Percentiles rank a stretch among this genome's conserved stretches.
These are phyloP conservation scores for Nannoperca australis DNA, from an alignment of 2,797 vertebrate genomes.

Conservation along the genomic window DNA sequence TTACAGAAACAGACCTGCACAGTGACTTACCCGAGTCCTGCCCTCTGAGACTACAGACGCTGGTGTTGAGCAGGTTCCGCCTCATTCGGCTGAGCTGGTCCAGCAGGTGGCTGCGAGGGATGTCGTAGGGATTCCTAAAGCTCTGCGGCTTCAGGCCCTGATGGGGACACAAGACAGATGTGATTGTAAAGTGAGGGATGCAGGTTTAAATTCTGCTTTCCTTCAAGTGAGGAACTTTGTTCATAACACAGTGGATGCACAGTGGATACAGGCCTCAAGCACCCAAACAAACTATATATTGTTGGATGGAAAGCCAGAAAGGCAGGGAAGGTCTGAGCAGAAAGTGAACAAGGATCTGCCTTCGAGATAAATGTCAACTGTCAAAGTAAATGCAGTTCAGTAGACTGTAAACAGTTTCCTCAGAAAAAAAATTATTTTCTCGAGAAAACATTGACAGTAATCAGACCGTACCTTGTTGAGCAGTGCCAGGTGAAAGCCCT, in stretches of 20 bases:
- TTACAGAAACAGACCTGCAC: neutral
- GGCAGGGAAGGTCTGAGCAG: neutral
- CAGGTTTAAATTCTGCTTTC: neutral
- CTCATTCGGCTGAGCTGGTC: conserved; percentile 98
- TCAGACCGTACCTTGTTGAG: conserved; percentile 89
- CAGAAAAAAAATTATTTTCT: neutral
- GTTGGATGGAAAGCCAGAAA: neutral
- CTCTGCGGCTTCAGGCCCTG: conserved; percentile 95
- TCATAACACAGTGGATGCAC: neutral
- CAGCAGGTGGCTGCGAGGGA: conserved; percentile 93
- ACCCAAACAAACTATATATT: conserved; percentile 14
- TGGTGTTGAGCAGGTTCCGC: conserved; percentile 93
- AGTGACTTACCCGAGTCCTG: conserved; percentile 93
- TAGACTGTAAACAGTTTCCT: neutral
- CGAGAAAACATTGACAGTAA: neutral
- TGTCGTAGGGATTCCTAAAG: conserved; percentile 96
- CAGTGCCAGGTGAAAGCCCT: conserved; percentile 94
- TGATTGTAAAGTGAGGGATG: conserved; percentile 2
- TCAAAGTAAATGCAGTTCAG: neutral
- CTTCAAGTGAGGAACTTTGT: neutral
- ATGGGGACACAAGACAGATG: conserved; percentile 36
- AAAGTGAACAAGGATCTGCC: neutral
- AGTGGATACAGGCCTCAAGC: neutral
- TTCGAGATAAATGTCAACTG: neutral
- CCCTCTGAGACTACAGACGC: conserved; percentile 89